Evolutionary conservation across 2,888 invertebrate species (phyloP).

Genomic region (Tenthredo livida): DNA sequence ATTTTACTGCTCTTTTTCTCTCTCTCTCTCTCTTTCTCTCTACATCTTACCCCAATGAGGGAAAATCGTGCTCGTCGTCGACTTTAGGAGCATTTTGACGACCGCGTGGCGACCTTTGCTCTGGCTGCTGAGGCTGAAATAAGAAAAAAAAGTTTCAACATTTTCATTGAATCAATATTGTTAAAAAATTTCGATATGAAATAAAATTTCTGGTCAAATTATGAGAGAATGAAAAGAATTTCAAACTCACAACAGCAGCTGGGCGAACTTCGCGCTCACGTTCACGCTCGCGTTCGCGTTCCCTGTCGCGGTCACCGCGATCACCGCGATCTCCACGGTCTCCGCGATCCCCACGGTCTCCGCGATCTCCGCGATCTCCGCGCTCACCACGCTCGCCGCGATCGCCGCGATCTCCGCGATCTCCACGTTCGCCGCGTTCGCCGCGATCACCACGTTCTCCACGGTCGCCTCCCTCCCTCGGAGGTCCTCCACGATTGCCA

Average conservation of each 20-base stretch:
- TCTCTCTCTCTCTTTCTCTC: slow-evolving; percentile 56
- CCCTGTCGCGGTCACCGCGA: slow-evolving; percentile 71
- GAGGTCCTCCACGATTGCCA: slow-evolving; percentile 74
- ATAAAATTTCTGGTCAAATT: no score
- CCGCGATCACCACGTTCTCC: slow-evolving; percentile 68
- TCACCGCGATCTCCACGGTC: slow-evolving; percentile 77
- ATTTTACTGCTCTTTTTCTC: slow-evolving; percentile 47
- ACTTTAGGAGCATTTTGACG: slow-evolving; percentile 88
- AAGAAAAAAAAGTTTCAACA: not conserved
- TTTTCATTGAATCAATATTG: no score
- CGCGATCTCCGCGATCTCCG: slow-evolving; percentile 75
- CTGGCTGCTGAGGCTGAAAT: slow-evolving; percentile 67
- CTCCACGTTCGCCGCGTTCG: slow-evolving; percentile 70
- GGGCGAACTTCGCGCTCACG: slow-evolving; percentile 31
- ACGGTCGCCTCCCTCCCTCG: slow-evolving; percentile 65
- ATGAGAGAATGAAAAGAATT: not conserved
- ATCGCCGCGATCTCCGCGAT: slow-evolving; percentile 76
- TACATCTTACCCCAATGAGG: slow-evolving; percentile 88
- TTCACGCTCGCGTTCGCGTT: slow-evolving; percentile 52
- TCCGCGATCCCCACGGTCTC: slow-evolving; percentile 76
- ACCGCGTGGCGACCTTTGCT: slow-evolving; percentile 76
- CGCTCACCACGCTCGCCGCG: slow-evolving; percentile 76
- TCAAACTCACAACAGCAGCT: slow-evolving; percentile 28
- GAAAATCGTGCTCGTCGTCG: slow-evolving; percentile 97
- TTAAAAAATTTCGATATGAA: no score